A percentile compares a stretch with the other conserved stretches of the same genome.
These are phyloP conservation scores for Micrasema longulum DNA, from an alignment of 1,140 invertebrate species.

Conservation along the genomic window DNA sequence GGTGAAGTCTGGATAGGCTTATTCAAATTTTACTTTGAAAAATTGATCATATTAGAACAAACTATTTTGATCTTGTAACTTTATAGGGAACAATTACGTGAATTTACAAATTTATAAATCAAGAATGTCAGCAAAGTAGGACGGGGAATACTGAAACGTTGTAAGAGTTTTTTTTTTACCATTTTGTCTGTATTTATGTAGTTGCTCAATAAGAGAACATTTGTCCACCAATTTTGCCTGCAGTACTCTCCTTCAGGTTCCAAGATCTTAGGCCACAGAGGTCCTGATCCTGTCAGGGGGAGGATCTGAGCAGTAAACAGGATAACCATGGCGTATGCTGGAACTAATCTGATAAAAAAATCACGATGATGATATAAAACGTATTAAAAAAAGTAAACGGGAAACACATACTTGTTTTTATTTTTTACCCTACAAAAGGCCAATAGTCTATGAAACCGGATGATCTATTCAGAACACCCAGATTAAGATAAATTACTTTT, in stretches of 20 bases:
- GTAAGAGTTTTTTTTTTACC: conserved; percentile 56
- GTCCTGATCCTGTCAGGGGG: conserved; percentile 56
- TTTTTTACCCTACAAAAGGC: no score
- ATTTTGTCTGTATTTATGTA: conserved; percentile 63
- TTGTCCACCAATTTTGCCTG: conserved; percentile 68
- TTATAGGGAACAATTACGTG: neutral
- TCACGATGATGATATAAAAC: no score
- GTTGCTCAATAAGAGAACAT: conserved; percentile 73
- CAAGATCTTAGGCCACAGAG: conserved; percentile 56
- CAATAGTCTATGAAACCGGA: no score
- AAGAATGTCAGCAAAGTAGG: no score
- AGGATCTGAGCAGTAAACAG: conserved; percentile 55
- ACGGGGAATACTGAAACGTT: neutral
- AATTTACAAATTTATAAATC: neutral
- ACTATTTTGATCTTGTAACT: neutral
- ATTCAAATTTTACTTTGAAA: no score
- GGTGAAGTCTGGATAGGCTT: no score
- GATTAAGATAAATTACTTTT: no score
- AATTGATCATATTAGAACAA: neutral
- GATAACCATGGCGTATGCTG: conserved; percentile 55
- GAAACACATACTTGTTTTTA: no score
- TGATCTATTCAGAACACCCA: no score
- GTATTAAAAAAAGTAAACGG: no score
- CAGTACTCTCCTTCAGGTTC: conserved; percentile 56
- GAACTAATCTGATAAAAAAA: conserved; percentile 54